phyloP scores from a whole-genome alignment of 2,797 vertebrate genomes.

The Phrynocephalus forsythii region DNA sequence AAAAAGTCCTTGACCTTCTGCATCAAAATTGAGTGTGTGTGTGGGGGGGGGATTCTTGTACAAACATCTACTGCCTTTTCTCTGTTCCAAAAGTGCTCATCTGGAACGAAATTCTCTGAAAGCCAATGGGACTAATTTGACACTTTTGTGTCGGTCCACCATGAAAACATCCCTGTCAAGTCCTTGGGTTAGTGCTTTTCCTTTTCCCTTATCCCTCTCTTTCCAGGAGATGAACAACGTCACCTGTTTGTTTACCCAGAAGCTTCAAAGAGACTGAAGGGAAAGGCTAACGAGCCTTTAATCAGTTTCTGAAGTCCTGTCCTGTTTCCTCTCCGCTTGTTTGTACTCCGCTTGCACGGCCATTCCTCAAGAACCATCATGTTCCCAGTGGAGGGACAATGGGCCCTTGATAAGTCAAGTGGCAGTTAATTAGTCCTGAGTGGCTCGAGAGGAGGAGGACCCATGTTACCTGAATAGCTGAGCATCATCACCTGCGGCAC shows the following conservation, averaged over 20 bases:
- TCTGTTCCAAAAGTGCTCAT: conserved; percentile 31
- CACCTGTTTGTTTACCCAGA: conserved; percentile 63
- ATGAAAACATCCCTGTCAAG: conserved; percentile 49
- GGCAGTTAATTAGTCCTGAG: conserved; percentile 81
- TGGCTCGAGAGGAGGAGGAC: conserved; percentile 58
- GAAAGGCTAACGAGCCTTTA: conserved; percentile 74
- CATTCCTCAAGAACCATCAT: conserved; percentile 53
- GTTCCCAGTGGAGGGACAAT: conserved; percentile 57
- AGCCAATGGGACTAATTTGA: background rate
- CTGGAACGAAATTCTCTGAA: background rate
- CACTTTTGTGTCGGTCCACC: background rate
- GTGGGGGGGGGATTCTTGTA: conserved; percentile 7
- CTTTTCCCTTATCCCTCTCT: conserved; percentile 68
- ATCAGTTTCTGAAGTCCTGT: conserved; percentile 73
- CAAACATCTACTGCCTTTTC: conserved; percentile 55
- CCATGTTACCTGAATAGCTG: conserved; percentile 76
- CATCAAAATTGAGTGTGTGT: background rate
- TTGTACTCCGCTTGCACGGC: conserved; percentile 72
- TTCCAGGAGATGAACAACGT: conserved; percentile 70
- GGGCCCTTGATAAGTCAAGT: conserved; percentile 82
- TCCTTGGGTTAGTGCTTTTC: conserved; percentile 67
- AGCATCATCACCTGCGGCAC: conserved; percentile 79
- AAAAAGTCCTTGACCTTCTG: background rate
- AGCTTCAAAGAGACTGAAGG: conserved; percentile 72
- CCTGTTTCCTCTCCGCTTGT: conserved; percentile 69